phyloP scores from a whole-genome alignment of 2,888 invertebrate genomes.

The Rapana venosa region DNA sequence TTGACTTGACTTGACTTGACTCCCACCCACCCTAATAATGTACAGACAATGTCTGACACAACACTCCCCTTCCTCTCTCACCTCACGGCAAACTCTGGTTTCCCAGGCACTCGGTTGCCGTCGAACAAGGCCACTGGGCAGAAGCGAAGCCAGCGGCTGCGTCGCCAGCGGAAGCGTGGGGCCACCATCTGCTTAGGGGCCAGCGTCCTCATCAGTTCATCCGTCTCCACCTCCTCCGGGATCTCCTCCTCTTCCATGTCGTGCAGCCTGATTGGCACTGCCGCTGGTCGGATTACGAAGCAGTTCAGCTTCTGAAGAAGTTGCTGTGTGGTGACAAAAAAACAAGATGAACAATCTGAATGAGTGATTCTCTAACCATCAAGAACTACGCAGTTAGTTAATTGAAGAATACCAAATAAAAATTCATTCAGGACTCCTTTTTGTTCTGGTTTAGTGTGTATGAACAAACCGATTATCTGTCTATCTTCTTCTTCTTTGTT shows the following conservation, averaged over 20 bases:
- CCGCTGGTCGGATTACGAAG: conserved; percentile 75
- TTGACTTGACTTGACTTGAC: neutral
- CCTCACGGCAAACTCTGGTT: conserved; percentile 77
- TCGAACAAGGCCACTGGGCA: conserved; percentile 78
- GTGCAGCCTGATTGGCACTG: conserved; percentile 72
- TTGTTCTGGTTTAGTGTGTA: too few species aligned
- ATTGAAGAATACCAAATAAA: too few species aligned
- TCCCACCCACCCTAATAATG: too few species aligned
- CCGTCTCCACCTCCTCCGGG: conserved; percentile 76
- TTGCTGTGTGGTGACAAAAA: conserved; percentile 66
- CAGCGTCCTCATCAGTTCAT: conserved; percentile 74
- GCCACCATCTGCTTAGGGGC: conserved; percentile 74
- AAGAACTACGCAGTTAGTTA: too few species aligned
- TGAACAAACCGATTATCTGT: too few species aligned
- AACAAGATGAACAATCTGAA: neutral
- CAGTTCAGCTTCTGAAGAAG: conserved; percentile 72
- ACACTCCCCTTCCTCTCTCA: conserved; percentile 47
- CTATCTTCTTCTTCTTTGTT: too few species aligned
- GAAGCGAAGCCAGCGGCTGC: conserved; percentile 73
- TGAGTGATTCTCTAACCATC: too few species aligned
- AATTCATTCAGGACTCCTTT: too few species aligned
- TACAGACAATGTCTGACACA: neutral
- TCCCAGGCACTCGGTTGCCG: conserved; percentile 75
- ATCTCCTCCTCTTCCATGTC: conserved; percentile 76
- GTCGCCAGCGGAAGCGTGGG: conserved; percentile 75